Percentiles rank a stretch among this genome's conserved stretches.
phyloP scores from a whole-genome alignment of 1,140 invertebrate genomes.

The Atta colombica region DNA sequence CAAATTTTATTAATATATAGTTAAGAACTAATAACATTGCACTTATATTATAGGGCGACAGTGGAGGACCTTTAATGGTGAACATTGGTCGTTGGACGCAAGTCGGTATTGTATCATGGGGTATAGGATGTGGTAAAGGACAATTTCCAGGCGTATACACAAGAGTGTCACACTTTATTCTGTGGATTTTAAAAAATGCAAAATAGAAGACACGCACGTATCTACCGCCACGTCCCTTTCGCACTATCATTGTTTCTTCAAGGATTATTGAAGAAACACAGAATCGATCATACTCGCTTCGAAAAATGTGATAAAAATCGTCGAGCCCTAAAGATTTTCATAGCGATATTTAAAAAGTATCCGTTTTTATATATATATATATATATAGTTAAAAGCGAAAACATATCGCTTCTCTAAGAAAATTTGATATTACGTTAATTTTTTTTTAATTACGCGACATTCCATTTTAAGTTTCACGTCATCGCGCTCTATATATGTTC shows the following conservation, averaged over 20 bases:
- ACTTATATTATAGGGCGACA: slow-evolving; percentile 91
- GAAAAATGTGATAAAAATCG: slow-evolving; percentile 60
- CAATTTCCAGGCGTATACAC: slow-evolving; percentile 97
- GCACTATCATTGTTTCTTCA: slow-evolving; percentile 8
- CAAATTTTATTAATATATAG: not conserved
- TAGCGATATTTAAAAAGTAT: slow-evolving; percentile 40
- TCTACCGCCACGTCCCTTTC: slow-evolving; percentile 15
- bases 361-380: not conserved
- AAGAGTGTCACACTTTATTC: slow-evolving; percentile 91
- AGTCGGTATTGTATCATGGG: slow-evolving; percentile 96
- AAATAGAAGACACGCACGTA: slow-evolving; percentile 81
- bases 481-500: slow-evolving; percentile 18
- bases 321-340: slow-evolving; percentile 26
- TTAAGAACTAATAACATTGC: slow-evolving; percentile 34
- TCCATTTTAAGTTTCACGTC: slow-evolving; percentile 4
- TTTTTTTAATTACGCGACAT: slow-evolving; percentile 9
- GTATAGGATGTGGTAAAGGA: slow-evolving; percentile 96
- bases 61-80: slow-evolving; percentile 95
- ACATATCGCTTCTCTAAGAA: not conserved
- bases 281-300: slow-evolving; percentile 62
- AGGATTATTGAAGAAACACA: slow-evolving; percentile 3
- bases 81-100: slow-evolving; percentile 93
- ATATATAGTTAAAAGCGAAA: slow-evolving; percentile 17
- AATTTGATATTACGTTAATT: not conserved
- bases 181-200: slow-evolving; percentile 92